A percentile compares a stretch with the other conserved stretches of the same genome.
phyloP scores from a whole-genome alignment of 2,888 invertebrate species.

The Drosophila prostipennis region DNA sequence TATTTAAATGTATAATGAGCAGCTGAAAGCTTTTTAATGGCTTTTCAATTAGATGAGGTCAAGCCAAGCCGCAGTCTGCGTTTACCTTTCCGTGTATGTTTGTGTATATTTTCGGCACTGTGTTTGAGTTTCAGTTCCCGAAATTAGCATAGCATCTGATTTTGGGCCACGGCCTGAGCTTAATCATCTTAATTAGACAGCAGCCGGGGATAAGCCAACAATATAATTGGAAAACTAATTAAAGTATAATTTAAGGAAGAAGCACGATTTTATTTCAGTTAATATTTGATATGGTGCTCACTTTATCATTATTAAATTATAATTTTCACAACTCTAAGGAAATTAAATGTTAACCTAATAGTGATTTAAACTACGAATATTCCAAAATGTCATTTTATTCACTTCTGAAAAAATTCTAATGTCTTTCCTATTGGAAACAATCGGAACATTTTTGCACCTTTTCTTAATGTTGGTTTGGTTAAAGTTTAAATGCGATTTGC shows the following conservation, averaged over 20 bases:
- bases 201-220: conserved; percentile 31
- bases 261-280: no score
- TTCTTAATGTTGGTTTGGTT: background rate
- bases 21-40: conserved; percentile 79
- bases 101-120: conserved; percentile 13
- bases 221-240: background rate
- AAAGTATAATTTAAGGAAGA: background rate
- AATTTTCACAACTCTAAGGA: no score
- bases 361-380: no score
- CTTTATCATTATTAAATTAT: no score
- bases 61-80: conserved; percentile 13
- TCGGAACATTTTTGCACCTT: no score
- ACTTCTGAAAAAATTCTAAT: no score
- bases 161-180: conserved; percentile 43
- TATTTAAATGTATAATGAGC: conserved; percentile 81
- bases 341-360: no score
- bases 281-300: no score
- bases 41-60: conserved; percentile 78
- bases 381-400: no score
- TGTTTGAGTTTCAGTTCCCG: conserved; percentile 7
- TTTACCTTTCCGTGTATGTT: conserved; percentile 1
- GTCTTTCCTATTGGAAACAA: no score
- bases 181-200: conserved; percentile 59
- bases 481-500: conserved; percentile 8
- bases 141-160: conserved; percentile 47